Conservation (phyloP, 2,797 vertebrate species). For the Prunella strophiata region DNA sequence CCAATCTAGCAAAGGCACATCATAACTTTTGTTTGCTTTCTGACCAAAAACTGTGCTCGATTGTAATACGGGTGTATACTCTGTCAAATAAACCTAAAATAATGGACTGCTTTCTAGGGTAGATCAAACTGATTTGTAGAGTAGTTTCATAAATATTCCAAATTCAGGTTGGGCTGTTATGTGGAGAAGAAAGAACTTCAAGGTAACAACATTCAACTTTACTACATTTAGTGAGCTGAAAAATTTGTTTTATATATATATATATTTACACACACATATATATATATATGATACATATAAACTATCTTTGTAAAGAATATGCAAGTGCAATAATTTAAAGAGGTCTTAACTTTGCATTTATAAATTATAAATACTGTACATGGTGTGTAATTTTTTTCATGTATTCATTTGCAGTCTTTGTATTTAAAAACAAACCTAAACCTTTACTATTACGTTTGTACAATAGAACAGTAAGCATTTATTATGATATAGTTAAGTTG, state of each 20-base stretch:
- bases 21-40: constrained; percentile 38
- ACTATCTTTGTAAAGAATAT: constrained; percentile 76
- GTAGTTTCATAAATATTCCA: constrained; percentile 48
- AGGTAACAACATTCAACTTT: constrained; percentile 62
- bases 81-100: constrained; percentile 11
- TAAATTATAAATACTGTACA: constrained; percentile 87
- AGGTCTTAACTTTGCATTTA: constrained; percentile 84
- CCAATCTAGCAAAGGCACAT: constrained; percentile 32
- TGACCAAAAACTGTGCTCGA: constrained; percentile 71
- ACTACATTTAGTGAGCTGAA: constrained; percentile 64
- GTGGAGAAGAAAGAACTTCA: constrained; percentile 57
- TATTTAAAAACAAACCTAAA: constrained; percentile 76
- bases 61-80: constrained; percentile 62
- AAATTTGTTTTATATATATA: constrained; percentile 71
- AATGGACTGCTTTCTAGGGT: background rate
- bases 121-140: constrained; percentile 43
- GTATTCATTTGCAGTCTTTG: constrained; percentile 84
- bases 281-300: constrained; percentile 67
- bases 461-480: constrained; percentile 73
- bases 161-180: constrained; percentile 53
- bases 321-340: constrained; percentile 84
- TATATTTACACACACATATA: constrained; percentile 51
- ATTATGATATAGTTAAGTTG: constrained; percentile 74
- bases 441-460: constrained; percentile 79
- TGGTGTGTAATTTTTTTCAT: constrained; percentile 83